Percentiles rank a stretch among this genome's conserved stretches.
Evolutionary conservation across 2,888 invertebrate species (phyloP).

Genomic region (Mythimna loreyi): DNA sequence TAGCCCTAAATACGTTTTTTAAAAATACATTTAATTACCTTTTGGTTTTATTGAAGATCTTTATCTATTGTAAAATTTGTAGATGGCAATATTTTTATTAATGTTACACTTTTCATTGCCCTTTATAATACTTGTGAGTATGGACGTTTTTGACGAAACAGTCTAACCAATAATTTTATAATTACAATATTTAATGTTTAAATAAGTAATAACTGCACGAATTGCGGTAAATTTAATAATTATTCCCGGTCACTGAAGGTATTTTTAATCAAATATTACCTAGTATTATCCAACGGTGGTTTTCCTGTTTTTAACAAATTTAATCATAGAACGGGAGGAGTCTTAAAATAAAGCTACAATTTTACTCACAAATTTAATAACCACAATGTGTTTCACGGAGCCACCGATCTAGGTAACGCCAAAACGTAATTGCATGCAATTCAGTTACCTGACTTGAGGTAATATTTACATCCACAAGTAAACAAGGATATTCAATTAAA

Average conservation of each 20-base stretch:
- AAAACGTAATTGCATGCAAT: slow-evolving; percentile 25
- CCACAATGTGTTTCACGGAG: neutral
- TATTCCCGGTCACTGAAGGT: slow-evolving; percentile 3
- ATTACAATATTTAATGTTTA: slow-evolving; percentile 1
- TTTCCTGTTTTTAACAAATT: slow-evolving; percentile 34
- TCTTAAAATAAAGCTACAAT: neutral
- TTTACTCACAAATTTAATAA: neutral
- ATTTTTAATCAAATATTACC: slow-evolving; percentile 5
- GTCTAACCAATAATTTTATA: slow-evolving; percentile 2
- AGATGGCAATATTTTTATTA: slow-evolving; percentile 39
- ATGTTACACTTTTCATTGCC: slow-evolving; percentile 13
- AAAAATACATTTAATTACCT: slow-evolving; percentile 29
- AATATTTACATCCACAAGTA: slow-evolving; percentile 27
- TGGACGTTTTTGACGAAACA: neutral
- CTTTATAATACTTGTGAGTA: neutral
- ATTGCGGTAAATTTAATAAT: slow-evolving; percentile 16
- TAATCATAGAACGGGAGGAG: slow-evolving; percentile 1
- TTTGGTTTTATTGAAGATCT: slow-evolving; percentile 39
- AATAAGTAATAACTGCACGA: neutral
- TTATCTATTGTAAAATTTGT: slow-evolving; percentile 38
- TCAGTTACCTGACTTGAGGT: slow-evolving; percentile 40
- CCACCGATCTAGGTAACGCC: neutral
- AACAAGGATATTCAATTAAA: slow-evolving; percentile 39
- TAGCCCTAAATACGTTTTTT: slow-evolving; percentile 27
- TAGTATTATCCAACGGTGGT: slow-evolving; percentile 7